phyloP scores from a whole-genome alignment of 2,888 invertebrate species.

The Alsophila aescularia region DNA sequence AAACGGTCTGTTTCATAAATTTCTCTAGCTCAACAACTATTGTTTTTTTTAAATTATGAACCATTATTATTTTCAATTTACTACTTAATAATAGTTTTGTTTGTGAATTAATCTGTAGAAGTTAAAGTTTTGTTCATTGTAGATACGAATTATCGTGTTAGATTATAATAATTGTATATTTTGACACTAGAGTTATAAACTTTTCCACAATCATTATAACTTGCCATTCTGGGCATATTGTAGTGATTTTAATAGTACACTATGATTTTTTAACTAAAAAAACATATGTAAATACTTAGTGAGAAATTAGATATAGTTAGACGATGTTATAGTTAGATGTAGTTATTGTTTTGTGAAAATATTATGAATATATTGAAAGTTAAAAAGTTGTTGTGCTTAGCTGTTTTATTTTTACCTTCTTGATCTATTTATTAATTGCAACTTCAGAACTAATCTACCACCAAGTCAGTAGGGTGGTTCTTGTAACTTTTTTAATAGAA shows the following conservation, averaged over 20 bases:
- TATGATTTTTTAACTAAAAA: conserved; percentile 28
- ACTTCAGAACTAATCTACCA: no score
- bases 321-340: conserved; percentile 61
- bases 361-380: conserved; percentile 82
- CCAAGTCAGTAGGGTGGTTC: no score
- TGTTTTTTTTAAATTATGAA: no score
- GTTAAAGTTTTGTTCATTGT: conserved; percentile 30
- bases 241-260: conserved; percentile 21
- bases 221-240: not conserved
- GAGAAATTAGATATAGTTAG: conserved; percentile 61
- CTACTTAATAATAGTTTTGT: not conserved
- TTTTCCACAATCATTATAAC: conserved; percentile 17
- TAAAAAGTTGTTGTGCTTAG: conserved; percentile 53
- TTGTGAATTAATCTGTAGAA: conserved; percentile 1
- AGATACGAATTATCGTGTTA: conserved; percentile 47
- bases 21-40: no score
- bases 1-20: no score
- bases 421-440: not conserved
- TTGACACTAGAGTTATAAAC: conserved; percentile 47
- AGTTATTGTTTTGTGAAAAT: conserved; percentile 78
- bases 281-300: conserved; percentile 73
- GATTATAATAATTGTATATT: conserved; percentile 59
- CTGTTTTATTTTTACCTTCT: conserved; percentile 42
- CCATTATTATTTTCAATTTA: not conserved
- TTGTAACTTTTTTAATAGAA: no score